phyloP scores from a whole-genome alignment of 2,113 vertebrate species.

The Actenoides lindsayi region DNA sequence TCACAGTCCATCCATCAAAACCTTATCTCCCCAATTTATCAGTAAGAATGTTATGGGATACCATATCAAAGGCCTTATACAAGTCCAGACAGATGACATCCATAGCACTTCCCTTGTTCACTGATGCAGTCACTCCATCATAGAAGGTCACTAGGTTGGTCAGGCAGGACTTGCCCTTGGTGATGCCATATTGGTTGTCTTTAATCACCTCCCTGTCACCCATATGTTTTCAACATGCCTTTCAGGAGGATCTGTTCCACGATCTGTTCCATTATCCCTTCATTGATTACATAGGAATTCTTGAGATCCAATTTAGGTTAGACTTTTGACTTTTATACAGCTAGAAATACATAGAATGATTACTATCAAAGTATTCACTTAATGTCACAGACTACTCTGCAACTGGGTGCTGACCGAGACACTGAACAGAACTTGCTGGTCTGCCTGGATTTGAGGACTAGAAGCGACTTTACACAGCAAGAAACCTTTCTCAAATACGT shows the following conservation, averaged over 20 bases:
- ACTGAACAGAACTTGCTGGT: not conserved
- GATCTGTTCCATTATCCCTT: not conserved
- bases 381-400: not conserved
- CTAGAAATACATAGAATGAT: not conserved
- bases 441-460: not conserved
- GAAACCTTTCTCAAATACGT: not conserved
- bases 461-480: not conserved
- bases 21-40: not conserved
- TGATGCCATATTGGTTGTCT: not conserved
- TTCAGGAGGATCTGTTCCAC: not conserved
- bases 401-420: fast-evolving
- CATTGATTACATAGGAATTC: not conserved
- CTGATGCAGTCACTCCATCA: not conserved
- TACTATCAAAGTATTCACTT: not conserved
- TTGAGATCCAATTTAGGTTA: not conserved
- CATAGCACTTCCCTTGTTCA: not conserved
- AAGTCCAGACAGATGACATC: not conserved
- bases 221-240: not conserved
- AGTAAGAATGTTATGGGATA: not conserved
- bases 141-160: not conserved
- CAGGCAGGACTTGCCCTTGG: not conserved
- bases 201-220: not conserved
- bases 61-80: not conserved
- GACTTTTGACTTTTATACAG: not conserved
- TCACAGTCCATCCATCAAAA: not conserved